A percentile compares a stretch with the other conserved stretches of the same genome.
Conservation (phyloP, 2,797 vertebrate species). For the Xyrichtys novacula region DNA sequence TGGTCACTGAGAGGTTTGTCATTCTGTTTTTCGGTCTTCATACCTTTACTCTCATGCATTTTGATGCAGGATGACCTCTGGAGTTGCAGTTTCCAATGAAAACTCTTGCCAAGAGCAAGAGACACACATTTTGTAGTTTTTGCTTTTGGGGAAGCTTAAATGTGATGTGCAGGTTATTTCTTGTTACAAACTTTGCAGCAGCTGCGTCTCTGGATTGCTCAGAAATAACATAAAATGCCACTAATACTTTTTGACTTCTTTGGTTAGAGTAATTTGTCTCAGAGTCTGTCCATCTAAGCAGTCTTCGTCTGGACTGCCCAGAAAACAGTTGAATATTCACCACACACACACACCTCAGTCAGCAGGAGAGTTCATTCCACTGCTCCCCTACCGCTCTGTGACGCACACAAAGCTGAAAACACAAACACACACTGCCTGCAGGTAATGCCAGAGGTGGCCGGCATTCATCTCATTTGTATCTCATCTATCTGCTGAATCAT, state of each 20-base stretch:
- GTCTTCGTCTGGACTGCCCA: constrained; percentile 15
- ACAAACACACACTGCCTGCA: constrained; percentile 45
- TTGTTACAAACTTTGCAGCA: background rate
- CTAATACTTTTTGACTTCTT: background rate
- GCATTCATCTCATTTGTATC: constrained; percentile 63
- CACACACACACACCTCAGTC: constrained; percentile 13
- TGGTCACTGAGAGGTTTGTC: constrained; percentile 1
- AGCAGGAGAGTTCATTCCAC: constrained; percentile 48
- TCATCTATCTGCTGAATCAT: constrained; percentile 53
- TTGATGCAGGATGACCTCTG: background rate
- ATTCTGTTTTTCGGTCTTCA: constrained; percentile 1
- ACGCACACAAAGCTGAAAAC: constrained; percentile 18
- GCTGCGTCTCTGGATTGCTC: background rate
- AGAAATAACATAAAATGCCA: background rate
- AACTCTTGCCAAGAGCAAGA: constrained; percentile 1
- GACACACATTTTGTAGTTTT: constrained; percentile 1
- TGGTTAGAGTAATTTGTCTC: constrained; percentile 2
- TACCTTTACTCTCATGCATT: constrained; percentile 1
- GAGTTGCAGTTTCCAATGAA: constrained; percentile 4
- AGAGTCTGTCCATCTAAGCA: background rate
- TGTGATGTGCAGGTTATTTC: background rate
- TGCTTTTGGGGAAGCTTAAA: background rate
- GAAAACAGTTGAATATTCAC: constrained; percentile 36
- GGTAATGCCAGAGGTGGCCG: constrained; percentile 51
- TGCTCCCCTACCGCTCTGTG: constrained; percentile 19